These are phyloP conservation scores for Lepidurus apus DNA, from an alignment of 1,140 invertebrate species.

Conservation along the genomic window DNA sequence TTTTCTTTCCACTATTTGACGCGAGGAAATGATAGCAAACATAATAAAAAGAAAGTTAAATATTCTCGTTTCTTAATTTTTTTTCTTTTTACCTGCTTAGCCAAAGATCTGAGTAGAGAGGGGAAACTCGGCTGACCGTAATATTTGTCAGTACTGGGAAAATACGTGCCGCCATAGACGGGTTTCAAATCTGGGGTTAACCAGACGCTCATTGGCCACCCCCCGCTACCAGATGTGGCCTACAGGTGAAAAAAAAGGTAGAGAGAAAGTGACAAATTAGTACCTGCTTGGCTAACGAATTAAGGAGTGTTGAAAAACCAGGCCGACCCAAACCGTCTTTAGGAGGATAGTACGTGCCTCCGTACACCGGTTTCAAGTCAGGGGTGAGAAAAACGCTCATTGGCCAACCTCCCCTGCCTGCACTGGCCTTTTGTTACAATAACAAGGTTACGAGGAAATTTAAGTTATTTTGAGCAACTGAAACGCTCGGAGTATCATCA, in stretches of 20 bases:
- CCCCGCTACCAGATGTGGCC: constrained; percentile 70
- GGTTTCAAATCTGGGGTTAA: constrained; percentile 82
- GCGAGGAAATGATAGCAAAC: neutral
- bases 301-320: constrained; percentile 72
- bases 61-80: constrained; percentile 23
- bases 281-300: constrained; percentile 52
- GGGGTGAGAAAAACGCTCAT: constrained; percentile 92
- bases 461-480: too few relatives aligned
- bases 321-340: constrained; percentile 67
- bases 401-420: constrained; percentile 80
- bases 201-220: constrained; percentile 93
- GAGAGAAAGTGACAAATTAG: constrained; percentile 32
- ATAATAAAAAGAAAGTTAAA: neutral
- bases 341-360: constrained; percentile 81
- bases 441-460: too few relatives aligned
- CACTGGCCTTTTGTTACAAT: constrained; percentile 53
- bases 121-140: constrained; percentile 75
- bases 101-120: constrained; percentile 60
- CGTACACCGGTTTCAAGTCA: constrained; percentile 76
- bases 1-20: constrained; percentile 63
- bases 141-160: constrained; percentile 66
- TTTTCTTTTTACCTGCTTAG: constrained; percentile 44
- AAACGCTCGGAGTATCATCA: too few relatives aligned
- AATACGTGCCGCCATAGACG: constrained; percentile 79
- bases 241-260: constrained; percentile 39